Evolutionary conservation across 2,888 invertebrate genomes (phyloP), one percentile per base, ranked within the genome.

Genomic region (Anthrax anthrax): DNA sequence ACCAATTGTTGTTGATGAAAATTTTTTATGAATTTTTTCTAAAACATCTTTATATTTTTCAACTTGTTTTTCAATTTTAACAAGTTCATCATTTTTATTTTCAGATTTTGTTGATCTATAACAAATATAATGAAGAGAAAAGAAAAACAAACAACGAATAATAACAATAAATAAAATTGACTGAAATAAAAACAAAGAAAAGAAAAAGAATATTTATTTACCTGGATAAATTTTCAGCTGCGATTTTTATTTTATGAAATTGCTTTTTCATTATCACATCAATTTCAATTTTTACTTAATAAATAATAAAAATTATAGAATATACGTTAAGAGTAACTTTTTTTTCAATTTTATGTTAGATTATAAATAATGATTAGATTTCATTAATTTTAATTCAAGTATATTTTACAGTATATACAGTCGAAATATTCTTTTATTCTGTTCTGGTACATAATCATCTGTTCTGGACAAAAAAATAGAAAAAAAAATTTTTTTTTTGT

Each of bases 201-300:
- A 27, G 9, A 9, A 27, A 27, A 9, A 9, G 9, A 27, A 27
- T 9, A 9, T 9, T 9, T 27, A 41, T 48, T 62, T 61, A 66
- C 66, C 66, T 63, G 56, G 64, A 64, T 54, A 67, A 58, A 58
- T 63, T 67, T 57, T 67, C 67, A 52, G 67, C 67, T 47, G 65
- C 67, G 54, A 63, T 65, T 65, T 66, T 67, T 37, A 67, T 63
- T 63, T 67, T 67, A 44, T 67, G 64, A 55, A 67, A 63, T 60
- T 67, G 67, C 57, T 65, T 67, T 59, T 66, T 67, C 67, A 67
- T 67, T 53, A 47, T 54, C 17, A 38, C 4, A 39, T 18, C 4
- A 18, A 18, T 18, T 23, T 47, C n/a, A n/a, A n/a, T n/a, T n/a
- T n/a, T n/a, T n/a, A n/a, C n/a, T n/a, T n/a, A n/a, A n/a, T n/a